These are phyloP conservation scores for Melanotaenia maccullochi DNA, from an alignment of 2,797 vertebrate genomes.

Conservation along the genomic window DNA sequence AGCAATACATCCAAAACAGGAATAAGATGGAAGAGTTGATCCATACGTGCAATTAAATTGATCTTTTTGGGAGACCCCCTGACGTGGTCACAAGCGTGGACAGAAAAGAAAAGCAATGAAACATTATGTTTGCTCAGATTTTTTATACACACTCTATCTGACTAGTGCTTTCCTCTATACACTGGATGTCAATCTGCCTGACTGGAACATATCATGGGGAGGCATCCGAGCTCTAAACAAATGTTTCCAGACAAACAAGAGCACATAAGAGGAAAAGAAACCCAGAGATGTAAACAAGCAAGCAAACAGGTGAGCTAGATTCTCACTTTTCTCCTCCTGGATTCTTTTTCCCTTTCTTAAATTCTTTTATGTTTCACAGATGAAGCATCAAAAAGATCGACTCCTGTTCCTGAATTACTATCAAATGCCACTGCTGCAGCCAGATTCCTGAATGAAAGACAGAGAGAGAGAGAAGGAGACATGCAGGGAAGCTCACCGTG, in stretches of 20 bases:
- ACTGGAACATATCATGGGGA: slow-evolving; percentile 23
- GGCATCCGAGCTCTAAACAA: slow-evolving; percentile 6
- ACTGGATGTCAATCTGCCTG: slow-evolving; percentile 47
- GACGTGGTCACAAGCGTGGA: background rate
- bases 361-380: slow-evolving; percentile 18
- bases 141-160: slow-evolving; percentile 47
- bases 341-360: slow-evolving; percentile 20
- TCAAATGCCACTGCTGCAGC: slow-evolving; percentile 48
- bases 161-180: slow-evolving; percentile 21
- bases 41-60: slow-evolving; percentile 35
- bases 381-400: background rate
- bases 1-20: slow-evolving; percentile 49
- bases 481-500: slow-evolving; percentile 77
- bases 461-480: slow-evolving; percentile 8
- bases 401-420: background rate
- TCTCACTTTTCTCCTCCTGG: slow-evolving; percentile 44
- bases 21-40: slow-evolving; percentile 46
- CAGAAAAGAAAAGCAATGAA: background rate
- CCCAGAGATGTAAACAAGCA: slow-evolving; percentile 25
- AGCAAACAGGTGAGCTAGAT: slow-evolving; percentile 69
- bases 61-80: slow-evolving; percentile 27
- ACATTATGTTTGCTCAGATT: slow-evolving; percentile 38
- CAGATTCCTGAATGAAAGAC: slow-evolving; percentile 38
- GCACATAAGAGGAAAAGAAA: background rate
- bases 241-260: slow-evolving; percentile 12